phyloP scores from a whole-genome alignment of 2,113 vertebrate species.

The Malurus elegans region DNA sequence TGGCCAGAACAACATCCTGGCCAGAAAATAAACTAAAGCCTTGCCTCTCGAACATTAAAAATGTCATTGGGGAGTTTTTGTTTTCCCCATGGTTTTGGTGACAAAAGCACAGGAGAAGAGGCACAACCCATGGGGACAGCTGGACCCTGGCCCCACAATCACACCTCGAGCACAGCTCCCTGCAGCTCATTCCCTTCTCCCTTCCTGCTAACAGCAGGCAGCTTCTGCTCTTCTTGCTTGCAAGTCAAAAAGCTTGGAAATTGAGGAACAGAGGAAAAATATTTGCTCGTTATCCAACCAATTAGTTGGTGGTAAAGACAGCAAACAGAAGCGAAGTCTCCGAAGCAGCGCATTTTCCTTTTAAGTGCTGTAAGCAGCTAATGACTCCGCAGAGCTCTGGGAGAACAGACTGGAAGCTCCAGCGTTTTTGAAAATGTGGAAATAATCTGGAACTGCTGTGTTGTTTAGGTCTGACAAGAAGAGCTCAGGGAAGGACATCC shows the following conservation, averaged over 20 bases:
- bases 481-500: not conserved
- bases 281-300: constrained; percentile 51
- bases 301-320: constrained; percentile 45
- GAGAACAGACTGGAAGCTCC: not conserved
- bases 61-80: too few species aligned
- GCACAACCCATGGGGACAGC: not conserved
- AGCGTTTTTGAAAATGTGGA: not conserved
- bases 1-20: too few species aligned
- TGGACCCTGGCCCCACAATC: not conserved
- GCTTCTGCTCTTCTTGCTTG: constrained; percentile 2
- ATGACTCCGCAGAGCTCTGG: not conserved
- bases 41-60: too few species aligned
- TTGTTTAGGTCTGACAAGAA: not conserved
- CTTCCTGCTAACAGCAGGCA: not conserved
- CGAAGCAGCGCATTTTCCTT: constrained; percentile 30
- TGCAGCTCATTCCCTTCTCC: not conserved
- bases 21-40: too few species aligned
- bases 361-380: constrained; percentile 39
- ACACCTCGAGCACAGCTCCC: not conserved
- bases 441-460: not conserved
- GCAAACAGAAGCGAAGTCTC: constrained; percentile 42
- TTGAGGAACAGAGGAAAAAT: constrained; percentile 43
- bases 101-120: not conserved
- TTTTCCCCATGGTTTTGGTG: too few species aligned
- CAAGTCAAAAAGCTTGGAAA: constrained; percentile 21